Percentiles rank a stretch among this genome's conserved stretches.
Conservation (phyloP, 2,113 vertebrate genomes). For the Opisthocomus hoazin region DNA sequence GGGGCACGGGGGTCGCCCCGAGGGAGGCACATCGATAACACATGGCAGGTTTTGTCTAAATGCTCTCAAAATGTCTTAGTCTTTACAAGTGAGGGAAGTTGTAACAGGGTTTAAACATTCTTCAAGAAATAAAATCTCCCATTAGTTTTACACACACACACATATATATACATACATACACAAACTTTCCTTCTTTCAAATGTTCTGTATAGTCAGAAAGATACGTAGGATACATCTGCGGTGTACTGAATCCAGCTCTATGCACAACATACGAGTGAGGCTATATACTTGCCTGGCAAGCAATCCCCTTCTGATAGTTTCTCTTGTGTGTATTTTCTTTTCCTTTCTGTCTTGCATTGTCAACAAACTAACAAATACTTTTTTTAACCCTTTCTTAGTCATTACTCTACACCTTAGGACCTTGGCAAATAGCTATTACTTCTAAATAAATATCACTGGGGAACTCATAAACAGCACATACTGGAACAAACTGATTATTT, state of each 20-base stretch:
- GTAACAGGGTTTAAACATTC: neutral
- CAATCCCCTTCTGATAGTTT: neutral
- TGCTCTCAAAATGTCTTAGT: neutral
- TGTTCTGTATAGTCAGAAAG: neutral
- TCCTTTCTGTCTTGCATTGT: neutral
- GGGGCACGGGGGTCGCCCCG: neutral
- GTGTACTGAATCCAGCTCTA: neutral
- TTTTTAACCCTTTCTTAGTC: neutral
- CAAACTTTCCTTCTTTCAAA: neutral
- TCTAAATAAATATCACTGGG: neutral
- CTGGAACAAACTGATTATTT: neutral
- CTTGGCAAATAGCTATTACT: neutral
- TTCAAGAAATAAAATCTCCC: neutral
- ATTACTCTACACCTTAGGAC: neutral
- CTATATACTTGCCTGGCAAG: neutral
- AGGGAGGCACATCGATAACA: neutral
- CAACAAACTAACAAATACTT: neutral
- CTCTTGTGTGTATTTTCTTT: neutral
- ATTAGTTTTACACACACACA: neutral
- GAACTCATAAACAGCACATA: neutral
- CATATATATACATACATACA: neutral
- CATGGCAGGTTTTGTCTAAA: neutral
- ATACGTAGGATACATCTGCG: neutral
- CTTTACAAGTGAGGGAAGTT: neutral
- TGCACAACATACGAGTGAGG: neutral